Evolutionary conservation across 2,888 invertebrate genomes (phyloP).

Genomic region (Apoda limacodes): DNA sequence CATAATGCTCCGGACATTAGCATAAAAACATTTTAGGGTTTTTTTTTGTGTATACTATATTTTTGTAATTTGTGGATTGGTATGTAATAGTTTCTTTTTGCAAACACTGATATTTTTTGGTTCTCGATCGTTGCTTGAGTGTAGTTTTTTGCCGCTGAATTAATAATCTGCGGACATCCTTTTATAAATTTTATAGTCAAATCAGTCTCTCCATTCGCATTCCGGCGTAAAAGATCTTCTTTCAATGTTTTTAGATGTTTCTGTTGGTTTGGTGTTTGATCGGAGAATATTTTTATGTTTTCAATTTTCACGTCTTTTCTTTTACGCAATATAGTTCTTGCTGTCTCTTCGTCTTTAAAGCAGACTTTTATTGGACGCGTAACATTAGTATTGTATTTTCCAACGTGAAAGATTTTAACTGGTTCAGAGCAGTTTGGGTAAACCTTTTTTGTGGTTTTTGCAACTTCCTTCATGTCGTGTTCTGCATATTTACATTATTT

Average conservation of each 20-base stretch:
- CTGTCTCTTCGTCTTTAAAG: conserved; percentile 3
- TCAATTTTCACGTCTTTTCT: conserved; percentile 1
- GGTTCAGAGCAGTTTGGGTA: conserved; percentile 3
- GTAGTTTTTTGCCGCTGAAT: not conserved
- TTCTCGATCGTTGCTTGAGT: not conserved
- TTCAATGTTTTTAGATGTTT: not conserved
- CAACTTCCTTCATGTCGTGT: conserved; percentile 2
- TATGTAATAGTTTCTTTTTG: no score
- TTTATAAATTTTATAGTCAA: conserved; percentile 6
- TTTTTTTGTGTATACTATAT: no score
- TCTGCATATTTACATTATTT: no score
- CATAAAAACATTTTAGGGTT: conserved; percentile 7
- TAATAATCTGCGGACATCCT: conserved; percentile 3
- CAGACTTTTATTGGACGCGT: conserved; percentile 7
- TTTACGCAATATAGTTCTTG: conserved; percentile 3
- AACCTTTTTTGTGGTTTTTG: not conserved
- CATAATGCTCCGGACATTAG: conserved; percentile 5
- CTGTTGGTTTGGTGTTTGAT: no score
- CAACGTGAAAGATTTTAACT: conserved; percentile 3
- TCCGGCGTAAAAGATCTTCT: conserved; percentile 2
- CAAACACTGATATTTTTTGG: not conserved
- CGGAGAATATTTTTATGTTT: conserved; percentile 4
- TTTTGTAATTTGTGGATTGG: no score
- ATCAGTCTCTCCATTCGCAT: conserved; percentile 1
- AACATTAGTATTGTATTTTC: conserved; percentile 5